phyloP scores from a whole-genome alignment of 2,797 vertebrate species.

The Sebastes kiyomatsui region DNA sequence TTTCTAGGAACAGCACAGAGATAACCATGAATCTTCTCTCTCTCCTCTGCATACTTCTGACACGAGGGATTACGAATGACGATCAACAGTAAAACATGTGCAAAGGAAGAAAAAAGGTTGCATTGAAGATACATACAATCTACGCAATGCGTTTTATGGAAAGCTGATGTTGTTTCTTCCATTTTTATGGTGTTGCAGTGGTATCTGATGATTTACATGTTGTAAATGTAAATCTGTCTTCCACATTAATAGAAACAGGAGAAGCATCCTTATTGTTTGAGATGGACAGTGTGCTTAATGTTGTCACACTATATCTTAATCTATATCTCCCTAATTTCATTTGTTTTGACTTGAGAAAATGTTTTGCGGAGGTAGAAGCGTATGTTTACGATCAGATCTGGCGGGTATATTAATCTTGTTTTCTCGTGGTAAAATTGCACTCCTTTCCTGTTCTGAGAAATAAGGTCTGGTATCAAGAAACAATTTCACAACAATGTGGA shows the following conservation, averaged over 20 bases:
- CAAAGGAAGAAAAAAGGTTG: not conserved
- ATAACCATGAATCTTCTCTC: conserved; percentile 33
- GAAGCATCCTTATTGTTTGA: not conserved
- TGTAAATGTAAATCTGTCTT: not conserved
- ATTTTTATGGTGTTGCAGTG: not conserved
- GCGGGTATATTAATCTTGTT: not conserved
- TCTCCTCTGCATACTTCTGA: conserved; percentile 29
- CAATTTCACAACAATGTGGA: conserved; percentile 13
- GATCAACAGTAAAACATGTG: conserved; percentile 1
- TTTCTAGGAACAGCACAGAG: conserved; percentile 6
- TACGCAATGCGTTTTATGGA: not conserved
- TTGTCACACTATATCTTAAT: not conserved
- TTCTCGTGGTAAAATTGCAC: not conserved
- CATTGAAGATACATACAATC: not conserved
- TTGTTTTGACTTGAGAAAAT: not conserved
- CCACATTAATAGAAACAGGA: not conserved
- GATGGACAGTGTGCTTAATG: not conserved
- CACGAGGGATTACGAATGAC: conserved; percentile 21
- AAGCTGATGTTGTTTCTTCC: not conserved
- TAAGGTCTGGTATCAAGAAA: conserved; percentile 3
- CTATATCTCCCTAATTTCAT: not conserved
- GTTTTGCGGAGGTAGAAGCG: not conserved
- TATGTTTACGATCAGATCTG: not conserved
- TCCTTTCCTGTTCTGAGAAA: conserved; percentile 19
- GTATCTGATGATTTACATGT: not conserved